A percentile compares a stretch with the other conserved stretches of the same genome.
Evolutionary conservation across 2,113 vertebrate genomes (phyloP).

Genomic region (Cathartes aura): DNA sequence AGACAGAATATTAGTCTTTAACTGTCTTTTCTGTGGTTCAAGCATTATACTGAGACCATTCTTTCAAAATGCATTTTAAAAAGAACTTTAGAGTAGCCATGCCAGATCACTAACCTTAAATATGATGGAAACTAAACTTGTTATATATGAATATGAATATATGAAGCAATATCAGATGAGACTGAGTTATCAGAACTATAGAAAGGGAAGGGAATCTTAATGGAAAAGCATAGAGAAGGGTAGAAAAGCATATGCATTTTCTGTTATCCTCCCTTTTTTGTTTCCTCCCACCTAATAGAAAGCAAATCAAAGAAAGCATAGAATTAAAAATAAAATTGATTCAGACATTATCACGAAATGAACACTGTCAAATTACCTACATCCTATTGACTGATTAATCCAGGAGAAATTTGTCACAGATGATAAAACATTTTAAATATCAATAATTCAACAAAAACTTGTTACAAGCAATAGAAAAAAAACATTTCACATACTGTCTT

Average conservation of each 20-base stretch:
- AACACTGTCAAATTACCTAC: not conserved
- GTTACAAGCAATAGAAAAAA: not conserved
- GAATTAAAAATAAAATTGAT: not conserved
- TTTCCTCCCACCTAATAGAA: not conserved
- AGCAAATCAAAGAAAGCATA: not conserved
- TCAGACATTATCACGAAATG: not conserved
- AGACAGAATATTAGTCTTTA: not conserved
- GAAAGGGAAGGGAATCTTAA: not conserved
- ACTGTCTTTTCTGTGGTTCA: not conserved
- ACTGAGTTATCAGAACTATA: not conserved
- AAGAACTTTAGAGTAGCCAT: not conserved
- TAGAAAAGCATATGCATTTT: not conserved
- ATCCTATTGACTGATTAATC: not conserved
- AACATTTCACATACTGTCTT: not conserved
- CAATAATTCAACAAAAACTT: not conserved
- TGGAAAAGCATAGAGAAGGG: not conserved
- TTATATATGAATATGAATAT: too few relatives aligned
- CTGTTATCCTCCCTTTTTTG: not conserved
- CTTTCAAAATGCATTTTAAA: not conserved
- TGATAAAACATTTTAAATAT: not conserved
- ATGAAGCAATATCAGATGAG: not conserved
- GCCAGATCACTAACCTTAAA: not conserved
- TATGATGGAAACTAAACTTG: not conserved
- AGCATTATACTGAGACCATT: not conserved
- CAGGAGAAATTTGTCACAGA: not conserved